Conservation (phyloP, 2,113 vertebrate species). For the Penelope pileata region DNA sequence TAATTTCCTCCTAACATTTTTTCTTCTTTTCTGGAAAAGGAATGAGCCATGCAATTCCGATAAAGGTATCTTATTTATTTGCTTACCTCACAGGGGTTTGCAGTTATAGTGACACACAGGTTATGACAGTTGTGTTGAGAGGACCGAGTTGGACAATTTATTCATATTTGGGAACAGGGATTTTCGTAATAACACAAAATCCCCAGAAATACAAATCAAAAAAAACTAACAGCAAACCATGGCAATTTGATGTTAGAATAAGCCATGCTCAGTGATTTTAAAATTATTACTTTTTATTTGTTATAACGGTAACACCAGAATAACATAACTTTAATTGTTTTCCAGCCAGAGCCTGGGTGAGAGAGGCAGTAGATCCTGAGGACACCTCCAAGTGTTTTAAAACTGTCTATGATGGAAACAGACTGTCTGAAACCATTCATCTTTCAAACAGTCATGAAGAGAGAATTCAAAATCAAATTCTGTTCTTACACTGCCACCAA, state of each 20-base stretch:
- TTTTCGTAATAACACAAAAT: slow-evolving; percentile 1
- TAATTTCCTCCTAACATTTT: background rate
- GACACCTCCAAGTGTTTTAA: background rate
- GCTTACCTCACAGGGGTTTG: background rate
- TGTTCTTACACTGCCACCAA: background rate
- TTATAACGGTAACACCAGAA: background rate
- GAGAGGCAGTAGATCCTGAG: background rate
- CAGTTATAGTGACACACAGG: background rate
- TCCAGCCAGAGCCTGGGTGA: background rate
- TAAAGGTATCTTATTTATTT: background rate
- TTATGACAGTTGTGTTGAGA: background rate
- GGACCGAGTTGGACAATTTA: background rate
- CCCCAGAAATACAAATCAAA: background rate
- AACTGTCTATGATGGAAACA: background rate
- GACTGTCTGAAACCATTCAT: background rate
- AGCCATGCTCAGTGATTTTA: background rate
- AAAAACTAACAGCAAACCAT: background rate
- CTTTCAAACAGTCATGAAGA: background rate
- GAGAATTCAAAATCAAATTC: background rate
- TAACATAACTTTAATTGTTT: background rate
- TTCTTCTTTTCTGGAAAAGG: background rate
- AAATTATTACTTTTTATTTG: slow-evolving; percentile 18
- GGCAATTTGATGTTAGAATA: background rate
- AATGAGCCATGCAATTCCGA: background rate
- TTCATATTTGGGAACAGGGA: background rate